phyloP scores from a whole-genome alignment of 2,113 vertebrate genomes.

The Trematocara nigrifrons region DNA sequence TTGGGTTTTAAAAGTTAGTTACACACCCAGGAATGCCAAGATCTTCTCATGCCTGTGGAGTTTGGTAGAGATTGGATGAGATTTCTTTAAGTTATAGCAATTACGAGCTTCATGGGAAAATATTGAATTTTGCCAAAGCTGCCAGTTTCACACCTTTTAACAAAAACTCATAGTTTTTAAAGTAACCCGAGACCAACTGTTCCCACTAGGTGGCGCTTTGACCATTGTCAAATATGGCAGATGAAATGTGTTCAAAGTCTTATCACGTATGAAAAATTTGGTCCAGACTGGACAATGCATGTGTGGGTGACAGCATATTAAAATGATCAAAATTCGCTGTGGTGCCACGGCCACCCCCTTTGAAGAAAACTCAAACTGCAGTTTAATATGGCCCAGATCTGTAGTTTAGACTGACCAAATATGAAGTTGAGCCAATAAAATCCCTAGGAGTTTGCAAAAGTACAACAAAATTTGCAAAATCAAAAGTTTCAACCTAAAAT shows the following conservation, averaged over 20 bases:
- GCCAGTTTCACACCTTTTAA: background rate
- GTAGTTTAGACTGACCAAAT: background rate
- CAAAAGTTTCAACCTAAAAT: background rate
- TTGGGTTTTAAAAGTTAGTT: background rate
- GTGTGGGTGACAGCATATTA: background rate
- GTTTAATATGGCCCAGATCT: background rate
- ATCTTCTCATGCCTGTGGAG: background rate
- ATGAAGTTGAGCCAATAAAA: accelerated
- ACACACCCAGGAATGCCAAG: background rate
- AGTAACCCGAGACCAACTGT: background rate
- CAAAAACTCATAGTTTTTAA: background rate
- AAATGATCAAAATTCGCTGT: background rate
- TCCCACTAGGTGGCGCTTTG: background rate
- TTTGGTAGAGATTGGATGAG: background rate
- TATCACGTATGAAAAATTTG: background rate
- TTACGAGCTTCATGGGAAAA: background rate
- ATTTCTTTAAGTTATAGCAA: background rate
- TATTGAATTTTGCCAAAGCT: background rate
- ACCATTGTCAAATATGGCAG: background rate
- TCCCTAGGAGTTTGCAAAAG: background rate
- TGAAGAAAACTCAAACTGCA: background rate
- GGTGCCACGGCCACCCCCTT: background rate
- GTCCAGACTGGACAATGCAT: background rate
- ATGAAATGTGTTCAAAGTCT: background rate
- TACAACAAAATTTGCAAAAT: background rate